Conservation (phyloP, 2,888 invertebrate species). For the Pseudococcus jackbeardsleyi region DNA sequence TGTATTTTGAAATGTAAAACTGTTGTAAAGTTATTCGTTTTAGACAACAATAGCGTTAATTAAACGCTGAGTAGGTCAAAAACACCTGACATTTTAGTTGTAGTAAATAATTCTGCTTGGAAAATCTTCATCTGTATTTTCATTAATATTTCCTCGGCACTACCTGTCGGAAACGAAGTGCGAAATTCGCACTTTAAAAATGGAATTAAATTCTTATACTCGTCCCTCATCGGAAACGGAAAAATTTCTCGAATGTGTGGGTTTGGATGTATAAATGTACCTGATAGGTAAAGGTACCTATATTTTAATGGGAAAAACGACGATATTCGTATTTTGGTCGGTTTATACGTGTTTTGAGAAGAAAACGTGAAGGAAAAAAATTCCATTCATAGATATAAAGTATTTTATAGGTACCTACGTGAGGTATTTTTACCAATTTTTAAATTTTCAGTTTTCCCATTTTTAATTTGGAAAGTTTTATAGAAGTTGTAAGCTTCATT, state of each 20-base stretch:
- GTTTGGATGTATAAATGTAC: neutral
- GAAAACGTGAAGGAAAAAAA: too few species aligned
- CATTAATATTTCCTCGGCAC: neutral
- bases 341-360: too few species aligned
- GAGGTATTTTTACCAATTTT: too few species aligned
- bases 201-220: neutral
- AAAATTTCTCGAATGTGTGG: neutral
- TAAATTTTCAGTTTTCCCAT: too few species aligned
- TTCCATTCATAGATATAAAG: too few species aligned
- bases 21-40: constrained; percentile 14
- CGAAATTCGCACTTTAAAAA: neutral
- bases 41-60: constrained; percentile 24
- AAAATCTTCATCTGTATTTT: constrained; percentile 22
- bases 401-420: too few species aligned
- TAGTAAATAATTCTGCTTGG: neutral
- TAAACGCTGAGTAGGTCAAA: constrained; percentile 14
- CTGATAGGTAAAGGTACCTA: too few species aligned
- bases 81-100: constrained; percentile 28
- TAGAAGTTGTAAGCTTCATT: too few species aligned
- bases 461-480: too few species aligned
- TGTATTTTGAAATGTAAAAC: neutral
- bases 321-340: neutral
- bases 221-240: neutral
- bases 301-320: neutral
- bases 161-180: constrained; percentile 14